Conservation (phyloP, 2,888 invertebrate genomes). For the Drosophila neonasuta region DNA sequence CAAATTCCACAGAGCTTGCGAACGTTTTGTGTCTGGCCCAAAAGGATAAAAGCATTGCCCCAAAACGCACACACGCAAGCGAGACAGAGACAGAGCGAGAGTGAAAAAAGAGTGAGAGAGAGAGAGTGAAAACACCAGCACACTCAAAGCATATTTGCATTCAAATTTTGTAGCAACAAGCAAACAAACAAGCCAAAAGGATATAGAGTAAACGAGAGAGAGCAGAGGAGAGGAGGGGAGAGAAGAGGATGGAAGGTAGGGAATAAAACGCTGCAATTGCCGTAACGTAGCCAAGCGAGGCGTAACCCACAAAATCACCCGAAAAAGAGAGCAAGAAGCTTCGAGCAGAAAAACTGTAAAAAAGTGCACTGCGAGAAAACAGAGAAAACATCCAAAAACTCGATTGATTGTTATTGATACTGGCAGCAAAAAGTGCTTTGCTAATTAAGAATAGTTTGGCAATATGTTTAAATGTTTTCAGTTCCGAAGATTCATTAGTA, state of each 20-base stretch:
- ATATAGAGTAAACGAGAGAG: not conserved
- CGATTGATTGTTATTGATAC: constrained; percentile 41
- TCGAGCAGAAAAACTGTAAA: constrained; percentile 15
- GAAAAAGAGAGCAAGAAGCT: constrained; percentile 24
- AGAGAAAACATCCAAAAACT: no score
- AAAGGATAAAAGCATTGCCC: constrained; percentile 65
- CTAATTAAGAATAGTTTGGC: not conserved
- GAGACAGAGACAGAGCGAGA: constrained; percentile 10
- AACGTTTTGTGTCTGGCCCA: constrained; percentile 57
- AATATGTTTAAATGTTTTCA: not conserved
- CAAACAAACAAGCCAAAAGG: constrained; percentile 62
- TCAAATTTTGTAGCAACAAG: constrained; percentile 71
- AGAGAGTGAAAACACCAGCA: constrained; percentile 43
- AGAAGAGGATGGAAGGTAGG: not conserved
- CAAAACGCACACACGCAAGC: constrained; percentile 29
- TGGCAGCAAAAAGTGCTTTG: not conserved
- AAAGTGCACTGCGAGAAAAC: constrained; percentile 19
- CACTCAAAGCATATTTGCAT: constrained; percentile 71
- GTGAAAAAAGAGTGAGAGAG: constrained; percentile 16
- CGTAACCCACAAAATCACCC: constrained; percentile 69
- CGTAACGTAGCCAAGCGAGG: constrained; percentile 59
- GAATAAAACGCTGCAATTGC: constrained; percentile 63
- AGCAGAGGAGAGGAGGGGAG: not conserved
- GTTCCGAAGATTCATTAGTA: no score
- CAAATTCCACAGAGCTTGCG: constrained; percentile 62